Base-by-base conservation (phyloP, 2,113 vertebrate species). In the Narcine bancroftii region DNA sequence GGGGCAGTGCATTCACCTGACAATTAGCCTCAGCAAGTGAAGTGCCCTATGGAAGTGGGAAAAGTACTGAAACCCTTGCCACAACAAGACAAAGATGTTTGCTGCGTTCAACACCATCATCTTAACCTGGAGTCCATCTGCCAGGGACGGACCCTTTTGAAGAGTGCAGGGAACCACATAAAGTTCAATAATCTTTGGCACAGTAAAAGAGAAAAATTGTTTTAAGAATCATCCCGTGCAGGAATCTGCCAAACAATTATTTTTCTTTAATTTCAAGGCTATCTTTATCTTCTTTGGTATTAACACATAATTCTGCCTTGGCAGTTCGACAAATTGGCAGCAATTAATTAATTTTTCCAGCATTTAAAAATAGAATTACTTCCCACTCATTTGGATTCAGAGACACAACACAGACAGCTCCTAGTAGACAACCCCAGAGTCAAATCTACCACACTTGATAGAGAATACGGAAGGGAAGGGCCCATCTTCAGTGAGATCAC, bases 201-300 rank as follows among this genome's bases (percentile, higher is more conserved):
- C 50, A 83, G 47, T 26, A 33, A 53, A 83, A 39, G n/a, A 60
- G 81, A 87, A 87, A 63, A 9, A 24, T 39, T 19, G n/a, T 21
- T 5, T 21, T 21, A 9, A 60, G 60, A 36, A 21, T 60, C 50
- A 60, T 29, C 15, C 81, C 33, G 29, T 19, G 81, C n/a, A 36
- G 5, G 36, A 87, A 36, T 6, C 33, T 60, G 81, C 50, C 81
- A 60, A 60, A 85, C 50, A 60, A 85, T 15, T 60, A 65, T 53
- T 91, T 65, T 29, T 21, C 65, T 91, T 91, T 29, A 91, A 47
- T 91, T 91, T 69, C 39, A 36, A 71, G 63, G n/a, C 65, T 13
- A 26, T 47, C 45, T 69, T 91, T 91, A 91, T 91, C 65, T 45
- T 47, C 42, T 91, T 42, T 42, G 19, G 39, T 33, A n/a, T 69